Evolutionary conservation across 2,113 vertebrate genomes (phyloP), one percentile per base, ranked within the genome.

Genomic region (Aepyceros melampus): DNA sequence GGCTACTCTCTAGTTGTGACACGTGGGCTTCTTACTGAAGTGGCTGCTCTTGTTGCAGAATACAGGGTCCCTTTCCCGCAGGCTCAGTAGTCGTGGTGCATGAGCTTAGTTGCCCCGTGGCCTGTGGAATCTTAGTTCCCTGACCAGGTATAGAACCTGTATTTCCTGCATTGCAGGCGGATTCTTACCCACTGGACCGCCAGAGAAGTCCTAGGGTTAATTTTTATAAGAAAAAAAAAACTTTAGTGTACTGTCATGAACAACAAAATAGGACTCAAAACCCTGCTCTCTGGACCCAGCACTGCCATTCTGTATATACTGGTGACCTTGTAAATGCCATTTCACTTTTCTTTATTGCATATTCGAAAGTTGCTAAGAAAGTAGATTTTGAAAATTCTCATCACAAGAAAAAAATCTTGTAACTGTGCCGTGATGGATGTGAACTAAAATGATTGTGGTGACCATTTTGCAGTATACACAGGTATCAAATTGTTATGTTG

Each of bases 31-130:
- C 71, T 43, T 1, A 6, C 1, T 76, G 36, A 6, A 27, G 71
- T 14, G 11, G 40, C 23, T 76, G 14, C 71, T 43, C 36, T 25
- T 25, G 40, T 76, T 14, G 12, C 40, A 76, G 71, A 40, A 27
- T 25, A 76, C 36, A 40, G 12, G 71, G 36, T 76, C 71, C 0
- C 0, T 40, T 25, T 25, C 11, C 2, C 0, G 2, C 5, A 7
- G 23, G 36, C 40, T 76, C 71, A 27, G 71, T 76, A 27, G 36
- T 1, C 25, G 40, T 7, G 36, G 36, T 7, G 12, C 23, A 43
- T 76, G 71, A 76, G 23, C 36, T 43, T 14, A 43, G 36, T 14
- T 76, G 36, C 71, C 23, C 36, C 12, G 2, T 76, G 71, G 71
- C 12, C 36, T 76, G 71, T 76, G 71, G 36, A 43, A 76, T 43